Evolutionary conservation across 1,140 invertebrate genomes (phyloP).

Genomic region (Calliopsis andreniformis): DNA sequence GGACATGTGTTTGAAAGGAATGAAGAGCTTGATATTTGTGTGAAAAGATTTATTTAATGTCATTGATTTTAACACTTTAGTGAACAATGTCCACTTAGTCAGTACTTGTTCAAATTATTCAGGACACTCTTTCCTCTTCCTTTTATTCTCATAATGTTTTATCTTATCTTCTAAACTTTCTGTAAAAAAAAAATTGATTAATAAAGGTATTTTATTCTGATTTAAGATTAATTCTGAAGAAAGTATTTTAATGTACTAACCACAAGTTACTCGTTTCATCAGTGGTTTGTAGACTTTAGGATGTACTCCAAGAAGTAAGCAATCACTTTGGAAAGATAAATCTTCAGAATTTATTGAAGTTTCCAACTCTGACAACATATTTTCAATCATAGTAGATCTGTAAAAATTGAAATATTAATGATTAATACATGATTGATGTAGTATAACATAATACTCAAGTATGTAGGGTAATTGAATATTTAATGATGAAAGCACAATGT

Average conservation of each 20-base stretch:
- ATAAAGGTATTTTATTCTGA: slow-evolving; percentile 23
- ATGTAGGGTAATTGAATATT: too few species aligned
- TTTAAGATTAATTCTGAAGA: background rate
- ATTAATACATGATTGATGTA: too few species aligned
- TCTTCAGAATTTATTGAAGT: slow-evolving; percentile 58
- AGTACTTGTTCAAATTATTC: too few species aligned
- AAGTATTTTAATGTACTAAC: slow-evolving; percentile 80
- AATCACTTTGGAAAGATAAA: slow-evolving; percentile 80
- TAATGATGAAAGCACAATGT: too few species aligned
- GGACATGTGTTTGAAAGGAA: too few species aligned
- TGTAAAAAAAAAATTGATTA: slow-evolving; percentile 76
- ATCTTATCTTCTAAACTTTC: slow-evolving; percentile 89
- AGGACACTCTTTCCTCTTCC: slow-evolving; percentile 16
- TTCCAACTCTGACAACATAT: slow-evolving; percentile 85
- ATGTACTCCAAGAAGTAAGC: slow-evolving; percentile 87
- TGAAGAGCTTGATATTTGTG: too few species aligned
- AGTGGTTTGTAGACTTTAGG: slow-evolving; percentile 88
- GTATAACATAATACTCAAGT: too few species aligned
- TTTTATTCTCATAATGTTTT: slow-evolving; percentile 87
- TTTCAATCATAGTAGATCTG: slow-evolving; percentile 88
- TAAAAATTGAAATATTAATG: slow-evolving; percentile 62
- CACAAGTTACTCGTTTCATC: slow-evolving; percentile 87
- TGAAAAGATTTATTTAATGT: too few species aligned
- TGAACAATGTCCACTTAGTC: too few species aligned
- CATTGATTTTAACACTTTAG: too few species aligned